Evolutionary conservation across 2,797 vertebrate genomes (phyloP).

Genomic region (Chaetophractus vellerosus): DNA sequence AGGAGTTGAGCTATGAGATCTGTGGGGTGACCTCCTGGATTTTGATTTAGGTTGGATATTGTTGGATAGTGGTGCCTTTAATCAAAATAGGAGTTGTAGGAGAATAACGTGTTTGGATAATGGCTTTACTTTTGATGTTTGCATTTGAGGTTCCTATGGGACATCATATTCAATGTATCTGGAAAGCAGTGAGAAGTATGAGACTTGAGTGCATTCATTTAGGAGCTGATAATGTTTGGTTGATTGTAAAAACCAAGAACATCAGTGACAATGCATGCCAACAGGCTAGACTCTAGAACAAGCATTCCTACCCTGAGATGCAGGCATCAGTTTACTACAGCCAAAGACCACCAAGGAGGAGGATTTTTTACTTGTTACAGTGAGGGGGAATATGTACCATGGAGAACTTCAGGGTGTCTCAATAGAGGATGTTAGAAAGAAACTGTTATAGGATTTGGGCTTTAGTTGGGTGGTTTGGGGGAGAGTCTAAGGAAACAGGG

Average conservation of each 20-base stretch:
- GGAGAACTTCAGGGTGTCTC: neutral
- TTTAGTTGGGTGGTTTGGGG: neutral
- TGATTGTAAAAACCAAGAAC: neutral
- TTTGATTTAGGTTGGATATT: too few relatives aligned
- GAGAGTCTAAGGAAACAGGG: neutral
- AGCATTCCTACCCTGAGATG: too few relatives aligned
- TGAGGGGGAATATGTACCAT: accelerated
- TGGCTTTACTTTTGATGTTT: neutral
- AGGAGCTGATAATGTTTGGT: neutral
- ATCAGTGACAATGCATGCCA: neutral
- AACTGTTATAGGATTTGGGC: neutral
- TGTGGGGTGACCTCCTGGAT: too few relatives aligned
- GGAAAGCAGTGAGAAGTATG: neutral
- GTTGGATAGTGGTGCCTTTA: neutral
- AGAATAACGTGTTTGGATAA: neutral
- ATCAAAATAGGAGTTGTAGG: neutral
- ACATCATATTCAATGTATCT: neutral
- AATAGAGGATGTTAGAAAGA: neutral
- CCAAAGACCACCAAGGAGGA: neutral
- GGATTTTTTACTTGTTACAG: neutral
- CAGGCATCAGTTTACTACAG: neutral
- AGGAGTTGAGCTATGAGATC: neutral
- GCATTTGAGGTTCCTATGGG: neutral
- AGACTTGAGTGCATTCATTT: neutral
- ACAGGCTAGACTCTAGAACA: neutral